Base-by-base conservation (phyloP, 2,797 vertebrate species). In the Danio kyathit region DNA sequence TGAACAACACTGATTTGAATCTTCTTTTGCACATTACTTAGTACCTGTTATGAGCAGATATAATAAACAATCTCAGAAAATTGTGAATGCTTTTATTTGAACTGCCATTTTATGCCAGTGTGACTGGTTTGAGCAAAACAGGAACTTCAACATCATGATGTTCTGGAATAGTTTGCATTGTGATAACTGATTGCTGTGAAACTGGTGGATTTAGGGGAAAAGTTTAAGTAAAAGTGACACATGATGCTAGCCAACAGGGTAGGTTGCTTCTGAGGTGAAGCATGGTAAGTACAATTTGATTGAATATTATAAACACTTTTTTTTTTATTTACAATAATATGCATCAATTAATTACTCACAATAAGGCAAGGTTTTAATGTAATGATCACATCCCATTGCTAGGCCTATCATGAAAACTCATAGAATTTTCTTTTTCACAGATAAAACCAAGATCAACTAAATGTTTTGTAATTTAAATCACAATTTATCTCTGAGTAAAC, bases 21-120 rank as follows among this genome's bases (percentile, higher is more conserved):
- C 6, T 11, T n/a, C 14, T 52, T 70, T 7, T 40, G 14, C 49
- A 70, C 48, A 29, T 49, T 44, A 29, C 14, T 13, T 11, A 17
- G 14, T 16, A 56, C 19, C 13, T 12, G 10, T 56, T 38, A 60
- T 14, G 40, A 21, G 21, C 40, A 19, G 16, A 71, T 12, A 43
- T 71, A 16, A 43, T 48, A 48, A 29, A 29, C 29, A 29, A 75
- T 52, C 49, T 66, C 40, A 66, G 17, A 66, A 64, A 64, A 17
- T 17, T n/a, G 1, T 8, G 29, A 29, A 29, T 29, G 29, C 1
- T 29, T 29, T 29, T 43, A 29, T 16, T 29, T 29, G 29, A 29
- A 38, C 38, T 16, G 38, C 13, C 13, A 29, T 67, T 29, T 67
- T 67, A 49, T 1, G 0, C 5, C 14, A 7, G 38, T 38, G 21